phyloP scores from a whole-genome alignment of 2,797 vertebrate species.

The Myotis daubentonii region DNA sequence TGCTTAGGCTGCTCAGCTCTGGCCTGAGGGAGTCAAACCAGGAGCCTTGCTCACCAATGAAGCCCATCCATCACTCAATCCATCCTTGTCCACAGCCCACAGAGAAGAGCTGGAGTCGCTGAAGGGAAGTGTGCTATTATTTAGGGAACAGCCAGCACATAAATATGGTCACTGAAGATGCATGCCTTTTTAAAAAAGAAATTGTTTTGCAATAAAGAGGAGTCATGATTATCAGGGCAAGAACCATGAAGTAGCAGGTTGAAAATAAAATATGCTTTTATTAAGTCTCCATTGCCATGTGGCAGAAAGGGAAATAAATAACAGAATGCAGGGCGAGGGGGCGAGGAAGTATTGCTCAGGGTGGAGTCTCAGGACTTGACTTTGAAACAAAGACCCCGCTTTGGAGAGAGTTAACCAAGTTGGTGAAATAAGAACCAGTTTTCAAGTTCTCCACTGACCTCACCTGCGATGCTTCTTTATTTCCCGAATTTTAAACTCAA shows the following conservation, averaged over 20 bases:
- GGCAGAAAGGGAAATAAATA: slow-evolving; percentile 63
- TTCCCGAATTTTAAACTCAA: slow-evolving; percentile 64
- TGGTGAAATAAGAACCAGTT: slow-evolving; percentile 55
- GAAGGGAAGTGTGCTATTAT: slow-evolving; percentile 4
- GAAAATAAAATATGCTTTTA: slow-evolving; percentile 75
- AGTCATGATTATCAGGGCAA: slow-evolving; percentile 72
- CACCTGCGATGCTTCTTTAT: not conserved
- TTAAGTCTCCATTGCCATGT: slow-evolving; percentile 65
- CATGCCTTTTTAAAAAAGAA: slow-evolving; percentile 49
- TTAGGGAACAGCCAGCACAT: not conserved
- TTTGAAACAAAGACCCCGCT: slow-evolving; percentile 47
- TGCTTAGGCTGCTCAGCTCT: slow-evolving; percentile 12
- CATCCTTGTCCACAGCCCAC: not conserved
- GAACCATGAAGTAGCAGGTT: slow-evolving; percentile 69
- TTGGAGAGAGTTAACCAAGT: slow-evolving; percentile 33
- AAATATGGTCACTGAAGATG: slow-evolving; percentile 45
- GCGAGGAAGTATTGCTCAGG: slow-evolving; percentile 42
- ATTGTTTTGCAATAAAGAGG: slow-evolving; percentile 67
- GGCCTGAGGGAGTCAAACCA: slow-evolving; percentile 18
- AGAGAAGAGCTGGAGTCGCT: slow-evolving; percentile 2
- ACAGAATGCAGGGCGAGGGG: not conserved
- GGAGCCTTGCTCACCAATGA: not conserved
- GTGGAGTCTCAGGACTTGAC: slow-evolving; percentile 53
- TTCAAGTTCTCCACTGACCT: slow-evolving; percentile 45
- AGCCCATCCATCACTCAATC: slow-evolving; percentile 62